These are phyloP conservation scores for Oreochromis mossambicus DNA, from an alignment of 2,797 vertebrate genomes.

Conservation along the genomic window DNA sequence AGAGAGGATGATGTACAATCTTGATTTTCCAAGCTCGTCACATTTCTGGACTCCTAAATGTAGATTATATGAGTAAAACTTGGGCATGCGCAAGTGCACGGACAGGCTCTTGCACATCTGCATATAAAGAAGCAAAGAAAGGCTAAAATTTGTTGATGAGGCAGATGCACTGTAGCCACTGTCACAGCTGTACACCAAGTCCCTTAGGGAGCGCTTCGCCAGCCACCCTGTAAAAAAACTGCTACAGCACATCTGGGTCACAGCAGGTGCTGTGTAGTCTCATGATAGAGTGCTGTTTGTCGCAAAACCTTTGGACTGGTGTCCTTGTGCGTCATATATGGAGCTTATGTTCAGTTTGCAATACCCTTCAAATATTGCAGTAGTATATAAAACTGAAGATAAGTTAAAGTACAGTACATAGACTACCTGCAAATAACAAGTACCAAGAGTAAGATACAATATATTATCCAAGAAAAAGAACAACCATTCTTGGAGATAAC, in stretches of 20 bases:
- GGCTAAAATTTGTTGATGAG: constrained; percentile 46
- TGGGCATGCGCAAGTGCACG: constrained; percentile 8
- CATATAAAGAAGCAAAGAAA: constrained; percentile 46
- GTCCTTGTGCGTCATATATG: constrained; percentile 45
- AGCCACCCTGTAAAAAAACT: constrained; percentile 73
- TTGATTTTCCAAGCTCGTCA: neutral
- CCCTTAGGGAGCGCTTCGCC: constrained; percentile 68
- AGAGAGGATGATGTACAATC: constrained; percentile 20
- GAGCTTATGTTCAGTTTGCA: constrained; percentile 24
- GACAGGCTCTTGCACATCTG: constrained; percentile 43
- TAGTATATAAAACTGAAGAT: neutral
- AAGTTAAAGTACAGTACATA: neutral
- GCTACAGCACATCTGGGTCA: constrained; percentile 77
- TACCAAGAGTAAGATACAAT: neutral
- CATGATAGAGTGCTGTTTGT: constrained; percentile 72
- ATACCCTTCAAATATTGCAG: neutral
- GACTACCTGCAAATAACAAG: neutral
- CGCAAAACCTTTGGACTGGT: constrained; percentile 65
- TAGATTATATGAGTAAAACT: constrained; percentile 39
- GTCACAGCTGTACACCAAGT: constrained; percentile 66
- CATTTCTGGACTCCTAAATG: constrained; percentile 26
- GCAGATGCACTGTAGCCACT: constrained; percentile 41
- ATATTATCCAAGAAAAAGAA: neutral
- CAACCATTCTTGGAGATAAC: neutral
- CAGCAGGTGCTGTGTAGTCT: constrained; percentile 76